These are phyloP conservation scores for Eleginops maclovinus DNA, from an alignment of 2,113 vertebrate species.

Conservation along the genomic window DNA sequence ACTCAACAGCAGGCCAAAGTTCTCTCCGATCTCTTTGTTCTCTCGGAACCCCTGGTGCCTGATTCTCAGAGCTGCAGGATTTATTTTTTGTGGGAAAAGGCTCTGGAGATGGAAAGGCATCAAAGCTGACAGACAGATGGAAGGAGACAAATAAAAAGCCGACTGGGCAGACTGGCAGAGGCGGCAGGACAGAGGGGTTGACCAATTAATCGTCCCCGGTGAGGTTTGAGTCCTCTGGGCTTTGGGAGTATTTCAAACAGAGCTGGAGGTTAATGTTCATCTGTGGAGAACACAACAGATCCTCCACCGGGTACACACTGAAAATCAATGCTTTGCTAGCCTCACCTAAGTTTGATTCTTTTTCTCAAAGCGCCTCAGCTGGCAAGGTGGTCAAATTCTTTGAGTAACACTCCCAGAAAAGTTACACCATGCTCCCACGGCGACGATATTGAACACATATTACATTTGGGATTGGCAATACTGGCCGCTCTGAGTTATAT, in stretches of 20 bases:
- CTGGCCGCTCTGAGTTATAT: slow-evolving; percentile 37
- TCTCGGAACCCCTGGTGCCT: slow-evolving; percentile 9
- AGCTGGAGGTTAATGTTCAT: slow-evolving; percentile 67
- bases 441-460: slow-evolving; percentile 12
- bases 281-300: slow-evolving; percentile 58
- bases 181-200: slow-evolving; percentile 35
- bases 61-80: slow-evolving; percentile 47
- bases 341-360: slow-evolving; percentile 34
- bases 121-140: slow-evolving; percentile 41
- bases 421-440: slow-evolving; percentile 28
- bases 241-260: slow-evolving; percentile 47
- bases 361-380: slow-evolving; percentile 25
- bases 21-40: slow-evolving; percentile 9
- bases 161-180: slow-evolving; percentile 15
- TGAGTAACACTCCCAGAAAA: slow-evolving; percentile 16
- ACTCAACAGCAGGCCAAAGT: slow-evolving; percentile 33
- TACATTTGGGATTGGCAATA: slow-evolving; percentile 31
- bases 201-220: slow-evolving; percentile 64
- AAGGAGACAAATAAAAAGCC: slow-evolving; percentile 5
- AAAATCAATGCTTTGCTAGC: slow-evolving; percentile 58
- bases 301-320: slow-evolving; percentile 40
- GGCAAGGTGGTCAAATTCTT: slow-evolving; percentile 28
- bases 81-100: slow-evolving; percentile 45
- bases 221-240: slow-evolving; percentile 54
- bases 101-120: slow-evolving; percentile 31